A percentile compares a stretch with the other conserved stretches of the same genome.
These are phyloP conservation scores for Girardia tigrina DNA, from an alignment of 2,888 invertebrate genomes.

Conservation along the genomic window DNA sequence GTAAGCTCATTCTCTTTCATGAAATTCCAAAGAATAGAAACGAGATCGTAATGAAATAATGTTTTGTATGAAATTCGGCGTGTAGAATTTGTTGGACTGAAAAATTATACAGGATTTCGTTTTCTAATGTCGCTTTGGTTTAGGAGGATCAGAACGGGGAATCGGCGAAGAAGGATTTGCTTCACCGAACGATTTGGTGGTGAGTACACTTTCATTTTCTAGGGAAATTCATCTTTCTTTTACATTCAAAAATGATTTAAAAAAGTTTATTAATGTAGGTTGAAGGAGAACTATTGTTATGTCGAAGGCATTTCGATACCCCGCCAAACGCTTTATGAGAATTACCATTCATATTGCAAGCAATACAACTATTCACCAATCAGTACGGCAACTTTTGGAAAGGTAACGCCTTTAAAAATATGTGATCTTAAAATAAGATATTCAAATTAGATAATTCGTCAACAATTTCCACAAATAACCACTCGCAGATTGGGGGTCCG, in stretches of 20 bases:
- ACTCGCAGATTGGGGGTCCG: background rate
- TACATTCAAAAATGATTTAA: background rate
- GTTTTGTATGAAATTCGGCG: no score
- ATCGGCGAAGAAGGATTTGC: background rate
- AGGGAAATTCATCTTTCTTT: background rate
- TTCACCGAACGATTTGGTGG: background rate
- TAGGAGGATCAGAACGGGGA: background rate
- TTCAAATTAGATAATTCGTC: background rate
- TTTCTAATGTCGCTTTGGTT: no score
- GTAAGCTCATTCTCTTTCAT: no score
- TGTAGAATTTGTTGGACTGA: no score
- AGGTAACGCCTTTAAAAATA: background rate
- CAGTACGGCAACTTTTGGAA: background rate
- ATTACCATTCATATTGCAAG: background rate
- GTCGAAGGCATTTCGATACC: background rate
- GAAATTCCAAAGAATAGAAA: no score
- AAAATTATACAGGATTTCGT: no score
- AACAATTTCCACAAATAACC: slow-evolving; percentile 16
- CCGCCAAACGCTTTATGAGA: background rate
- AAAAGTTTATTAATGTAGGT: background rate
- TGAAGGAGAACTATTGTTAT: background rate
- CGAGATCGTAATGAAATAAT: no score
- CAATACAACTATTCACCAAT: background rate
- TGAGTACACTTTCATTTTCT: background rate
- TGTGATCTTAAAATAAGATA: no score